phyloP scores from a whole-genome alignment of 2,113 vertebrate species.

The Cynocephalus volans region DNA sequence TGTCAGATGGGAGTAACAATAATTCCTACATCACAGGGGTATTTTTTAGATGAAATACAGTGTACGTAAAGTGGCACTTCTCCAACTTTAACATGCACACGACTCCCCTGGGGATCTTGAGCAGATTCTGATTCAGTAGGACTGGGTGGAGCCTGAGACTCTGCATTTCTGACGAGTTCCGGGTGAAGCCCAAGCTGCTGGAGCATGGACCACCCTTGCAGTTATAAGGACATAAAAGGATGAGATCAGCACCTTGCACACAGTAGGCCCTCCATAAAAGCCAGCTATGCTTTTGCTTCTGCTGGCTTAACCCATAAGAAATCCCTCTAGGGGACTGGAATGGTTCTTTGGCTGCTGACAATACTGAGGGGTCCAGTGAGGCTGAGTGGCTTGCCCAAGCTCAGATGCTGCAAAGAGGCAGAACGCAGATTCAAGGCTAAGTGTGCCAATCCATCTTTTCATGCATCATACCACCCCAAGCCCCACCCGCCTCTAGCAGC shows the following conservation, averaged over 20 bases:
- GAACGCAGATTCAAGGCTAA: constrained; percentile 30
- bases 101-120: not conserved
- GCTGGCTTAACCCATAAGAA: not conserved
- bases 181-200: not conserved
- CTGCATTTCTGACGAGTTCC: not conserved
- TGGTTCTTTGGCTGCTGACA: not conserved
- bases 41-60: not conserved
- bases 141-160: not conserved
- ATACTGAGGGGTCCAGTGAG: not conserved
- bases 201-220: accelerated
- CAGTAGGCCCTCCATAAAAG: not conserved
- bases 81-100: accelerated
- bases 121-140: not conserved
- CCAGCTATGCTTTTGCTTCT: not conserved
- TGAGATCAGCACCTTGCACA: not conserved
- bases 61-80: not conserved
- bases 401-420: not conserved
- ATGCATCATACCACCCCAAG: not conserved
- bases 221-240: not conserved
- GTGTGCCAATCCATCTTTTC: not conserved
- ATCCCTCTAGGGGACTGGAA: not conserved
- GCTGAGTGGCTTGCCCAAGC: not conserved
- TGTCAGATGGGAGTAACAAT: not conserved
- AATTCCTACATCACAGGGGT: not conserved
- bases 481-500: not conserved